Percentiles rank a stretch among this genome's conserved stretches.
Evolutionary conservation across 2,888 invertebrate genomes (phyloP).

Genomic region (Daptonema setosum): DNA sequence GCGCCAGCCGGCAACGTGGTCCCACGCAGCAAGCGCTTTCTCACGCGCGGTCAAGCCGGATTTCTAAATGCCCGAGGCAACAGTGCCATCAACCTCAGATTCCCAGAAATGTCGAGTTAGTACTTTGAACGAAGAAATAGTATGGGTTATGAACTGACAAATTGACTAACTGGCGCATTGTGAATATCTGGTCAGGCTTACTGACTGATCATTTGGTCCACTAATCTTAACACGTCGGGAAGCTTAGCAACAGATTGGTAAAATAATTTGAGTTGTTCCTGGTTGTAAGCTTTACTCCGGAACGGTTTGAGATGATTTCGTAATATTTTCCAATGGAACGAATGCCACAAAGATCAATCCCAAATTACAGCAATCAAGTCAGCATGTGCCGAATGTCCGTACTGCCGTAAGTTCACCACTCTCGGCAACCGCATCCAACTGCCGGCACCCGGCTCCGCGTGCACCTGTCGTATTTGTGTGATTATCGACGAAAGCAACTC

Average conservation of each 20-base stretch:
- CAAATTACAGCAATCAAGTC: background rate
- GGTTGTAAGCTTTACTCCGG: too few relatives aligned
- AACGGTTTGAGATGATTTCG: too few relatives aligned
- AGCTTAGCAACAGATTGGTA: too few relatives aligned
- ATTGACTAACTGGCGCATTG: too few relatives aligned
- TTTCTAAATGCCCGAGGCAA: slow-evolving; percentile 2
- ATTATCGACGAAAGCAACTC: slow-evolving; percentile 1
- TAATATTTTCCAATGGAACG: too few relatives aligned
- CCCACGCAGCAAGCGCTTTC: slow-evolving; percentile 1
- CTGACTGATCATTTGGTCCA: too few relatives aligned
- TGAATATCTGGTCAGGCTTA: too few relatives aligned
- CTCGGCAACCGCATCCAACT: background rate
- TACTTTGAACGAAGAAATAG: too few relatives aligned
- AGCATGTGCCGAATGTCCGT: slow-evolving; percentile 5
- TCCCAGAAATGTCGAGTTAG: background rate
- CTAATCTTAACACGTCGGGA: too few relatives aligned
- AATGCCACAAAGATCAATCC: too few relatives aligned
- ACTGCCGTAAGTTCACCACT: slow-evolving; percentile 2
- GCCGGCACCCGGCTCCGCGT: background rate
- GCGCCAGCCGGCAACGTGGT: background rate
- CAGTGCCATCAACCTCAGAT: slow-evolving; percentile 3
- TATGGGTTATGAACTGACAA: too few relatives aligned
- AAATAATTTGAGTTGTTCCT: too few relatives aligned
- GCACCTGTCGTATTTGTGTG: slow-evolving; percentile 3
- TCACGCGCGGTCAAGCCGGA: slow-evolving; percentile 3